phyloP scores from a whole-genome alignment of 2,113 vertebrate species.

The Coregonus clupeaformis region DNA sequence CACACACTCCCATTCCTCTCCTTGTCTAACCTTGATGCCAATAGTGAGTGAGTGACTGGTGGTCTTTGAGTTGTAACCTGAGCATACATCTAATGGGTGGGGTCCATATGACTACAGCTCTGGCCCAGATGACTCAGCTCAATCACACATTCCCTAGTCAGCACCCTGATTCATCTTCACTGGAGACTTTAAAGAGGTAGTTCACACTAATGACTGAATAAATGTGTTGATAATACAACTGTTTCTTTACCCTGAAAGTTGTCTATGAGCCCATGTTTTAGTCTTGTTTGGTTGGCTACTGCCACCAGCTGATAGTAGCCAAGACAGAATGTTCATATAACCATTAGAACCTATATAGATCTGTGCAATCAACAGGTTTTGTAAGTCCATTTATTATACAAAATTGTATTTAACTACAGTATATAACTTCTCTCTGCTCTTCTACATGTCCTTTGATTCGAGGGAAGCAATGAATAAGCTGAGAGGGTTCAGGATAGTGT shows the following conservation, averaged over 20 bases:
- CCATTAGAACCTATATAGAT: too few species aligned
- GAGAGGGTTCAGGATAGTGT: not conserved
- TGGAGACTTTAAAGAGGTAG: not conserved
- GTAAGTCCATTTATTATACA: too few species aligned
- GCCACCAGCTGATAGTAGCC: too few species aligned
- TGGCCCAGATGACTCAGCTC: conserved; percentile 17
- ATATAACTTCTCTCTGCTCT: too few species aligned
- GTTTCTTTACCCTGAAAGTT: too few species aligned
- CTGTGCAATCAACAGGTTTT: too few species aligned
- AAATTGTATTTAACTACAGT: too few species aligned
- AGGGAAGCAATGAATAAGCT: too few species aligned
- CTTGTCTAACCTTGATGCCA: not conserved
- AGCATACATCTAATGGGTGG: conserved; percentile 11
- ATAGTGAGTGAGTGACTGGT: not conserved
- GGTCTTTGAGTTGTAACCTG: conserved; percentile 14
- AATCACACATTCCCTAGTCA: not conserved
- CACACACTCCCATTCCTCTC: not conserved
- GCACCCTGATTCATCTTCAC: not conserved
- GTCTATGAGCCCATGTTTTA: too few species aligned
- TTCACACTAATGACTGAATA: conserved; percentile 1
- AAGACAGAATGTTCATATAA: too few species aligned
- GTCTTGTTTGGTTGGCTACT: too few species aligned
- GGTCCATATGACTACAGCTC: not conserved
- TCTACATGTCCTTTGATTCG: too few species aligned
- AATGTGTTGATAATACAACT: not conserved